phyloP scores from a whole-genome alignment of 2,888 invertebrate species.

The Tetragonisca angustula region DNA sequence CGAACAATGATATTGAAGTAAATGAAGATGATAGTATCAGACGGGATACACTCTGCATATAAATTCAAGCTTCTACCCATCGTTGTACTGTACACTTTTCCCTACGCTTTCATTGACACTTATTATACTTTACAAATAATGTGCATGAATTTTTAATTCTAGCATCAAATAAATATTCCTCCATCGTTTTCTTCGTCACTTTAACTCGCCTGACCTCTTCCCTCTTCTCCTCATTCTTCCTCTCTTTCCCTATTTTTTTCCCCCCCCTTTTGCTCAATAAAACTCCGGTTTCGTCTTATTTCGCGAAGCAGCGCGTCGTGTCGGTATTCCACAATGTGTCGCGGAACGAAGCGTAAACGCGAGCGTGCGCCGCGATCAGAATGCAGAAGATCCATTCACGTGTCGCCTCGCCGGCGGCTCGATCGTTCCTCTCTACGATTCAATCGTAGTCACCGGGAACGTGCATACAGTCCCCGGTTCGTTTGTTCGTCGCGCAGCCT shows the following conservation, averaged over 20 bases:
- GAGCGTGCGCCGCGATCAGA: constrained; percentile 45
- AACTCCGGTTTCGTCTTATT: not conserved
- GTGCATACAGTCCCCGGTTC: not conserved
- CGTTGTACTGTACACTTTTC: too few species aligned
- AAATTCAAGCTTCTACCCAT: too few species aligned
- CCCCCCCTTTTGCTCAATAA: not conserved
- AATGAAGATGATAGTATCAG: too few species aligned
- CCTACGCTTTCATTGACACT: too few species aligned
- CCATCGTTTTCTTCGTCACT: too few species aligned
- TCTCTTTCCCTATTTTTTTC: not conserved
- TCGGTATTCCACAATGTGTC: constrained; percentile 35
- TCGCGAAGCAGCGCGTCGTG: not conserved
- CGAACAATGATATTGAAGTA: too few species aligned
- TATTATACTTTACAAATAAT: too few species aligned
- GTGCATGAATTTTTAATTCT: too few species aligned
- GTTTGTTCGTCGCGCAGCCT: constrained; percentile 17
- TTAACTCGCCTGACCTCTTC: too few species aligned
- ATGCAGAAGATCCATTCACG: constrained; percentile 67
- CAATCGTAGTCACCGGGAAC: constrained; percentile 2
- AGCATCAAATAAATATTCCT: too few species aligned
- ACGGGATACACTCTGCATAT: too few species aligned
- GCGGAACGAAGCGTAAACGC: constrained; percentile 59
- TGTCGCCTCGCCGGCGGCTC: constrained; percentile 7
- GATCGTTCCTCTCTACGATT: constrained; percentile 20
- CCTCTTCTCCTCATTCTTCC: not conserved